Evolutionary conservation across 2,113 vertebrate genomes (phyloP).

Genomic region (Phasianus colchicus): DNA sequence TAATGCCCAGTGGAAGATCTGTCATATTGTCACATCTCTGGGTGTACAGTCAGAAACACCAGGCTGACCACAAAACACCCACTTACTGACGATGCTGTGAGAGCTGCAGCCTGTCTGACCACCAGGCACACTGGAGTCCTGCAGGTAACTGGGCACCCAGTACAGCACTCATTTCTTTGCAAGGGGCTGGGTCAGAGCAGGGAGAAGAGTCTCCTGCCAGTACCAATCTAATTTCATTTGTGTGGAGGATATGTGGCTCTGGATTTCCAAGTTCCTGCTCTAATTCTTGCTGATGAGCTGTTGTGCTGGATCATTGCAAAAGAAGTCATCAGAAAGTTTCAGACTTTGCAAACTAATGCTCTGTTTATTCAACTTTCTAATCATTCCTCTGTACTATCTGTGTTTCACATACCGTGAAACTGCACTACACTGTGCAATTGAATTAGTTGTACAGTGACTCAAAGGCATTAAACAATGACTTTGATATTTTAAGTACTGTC

Average conservation of each 20-base stretch:
- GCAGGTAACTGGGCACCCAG: not conserved
- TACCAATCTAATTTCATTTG: not conserved
- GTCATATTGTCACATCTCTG: not conserved
- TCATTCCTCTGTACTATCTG: conserved; percentile 81
- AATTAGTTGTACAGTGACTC: conserved; percentile 86
- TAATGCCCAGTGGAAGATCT: not conserved
- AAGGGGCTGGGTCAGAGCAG: not conserved
- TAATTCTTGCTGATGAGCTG: conserved; percentile 36
- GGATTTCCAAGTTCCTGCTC: not conserved
- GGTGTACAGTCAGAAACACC: not conserved
- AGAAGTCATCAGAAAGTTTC: conserved; percentile 78
- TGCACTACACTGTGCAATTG: conserved; percentile 80
- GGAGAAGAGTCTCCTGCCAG: not conserved
- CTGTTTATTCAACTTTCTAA: conserved; percentile 83
- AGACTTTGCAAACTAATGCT: conserved; percentile 80
- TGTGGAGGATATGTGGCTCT: not conserved
- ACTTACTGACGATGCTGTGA: not conserved
- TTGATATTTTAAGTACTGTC: conserved; percentile 88
- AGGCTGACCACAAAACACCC: not conserved
- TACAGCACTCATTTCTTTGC: not conserved
- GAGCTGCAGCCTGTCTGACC: not conserved
- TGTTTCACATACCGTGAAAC: conserved; percentile 82
- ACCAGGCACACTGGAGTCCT: not conserved
- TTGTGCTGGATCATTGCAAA: conserved; percentile 65
- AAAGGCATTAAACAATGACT: conserved; percentile 87